phyloP scores from a whole-genome alignment of 2,888 invertebrate species.

The Drosophila putrida region DNA sequence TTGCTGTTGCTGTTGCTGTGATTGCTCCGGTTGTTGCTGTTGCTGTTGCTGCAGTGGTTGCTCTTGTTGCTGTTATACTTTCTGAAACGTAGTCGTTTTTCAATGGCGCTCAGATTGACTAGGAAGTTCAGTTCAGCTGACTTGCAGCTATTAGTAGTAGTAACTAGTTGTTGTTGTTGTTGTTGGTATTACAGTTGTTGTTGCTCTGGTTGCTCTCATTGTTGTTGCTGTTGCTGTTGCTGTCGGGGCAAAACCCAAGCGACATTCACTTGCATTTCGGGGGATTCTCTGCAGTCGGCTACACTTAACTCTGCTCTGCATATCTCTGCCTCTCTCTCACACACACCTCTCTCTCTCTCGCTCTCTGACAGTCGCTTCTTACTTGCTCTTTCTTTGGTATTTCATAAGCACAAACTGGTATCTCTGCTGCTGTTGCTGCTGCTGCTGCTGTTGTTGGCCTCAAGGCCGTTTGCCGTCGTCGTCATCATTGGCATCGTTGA shows the following conservation, averaged over 20 bases:
- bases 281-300: slow-evolving; percentile 57
- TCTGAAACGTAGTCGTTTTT: slow-evolving; percentile 39
- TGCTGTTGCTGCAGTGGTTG: slow-evolving; percentile 11
- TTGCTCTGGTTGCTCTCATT: slow-evolving; percentile 4
- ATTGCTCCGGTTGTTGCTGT: slow-evolving; percentile 3
- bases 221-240: slow-evolving; percentile 18
- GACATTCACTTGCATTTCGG: slow-evolving; percentile 78
- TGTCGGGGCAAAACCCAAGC: slow-evolving; percentile 50
- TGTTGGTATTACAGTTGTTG: slow-evolving; percentile 8
- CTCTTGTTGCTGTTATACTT: slow-evolving; percentile 52
- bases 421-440: slow-evolving; percentile 35
- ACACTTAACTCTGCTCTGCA: slow-evolving; percentile 20
- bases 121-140: slow-evolving; percentile 64
- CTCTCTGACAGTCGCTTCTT: slow-evolving; percentile 13
- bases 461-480: slow-evolving; percentile 67
- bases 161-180: slow-evolving; percentile 7
- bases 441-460: slow-evolving; percentile 64
- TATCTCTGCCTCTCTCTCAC: slow-evolving; percentile 10
- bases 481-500: slow-evolving; percentile 58
- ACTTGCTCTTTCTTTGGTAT: slow-evolving; percentile 56
- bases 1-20: slow-evolving; percentile 3
- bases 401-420: slow-evolving; percentile 76
- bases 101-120: slow-evolving; percentile 44
- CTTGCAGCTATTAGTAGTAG: slow-evolving; percentile 28
- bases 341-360: background rate